Evolutionary conservation across 2,113 vertebrate species (phyloP).

Genomic region (Etheostoma spectabile): DNA sequence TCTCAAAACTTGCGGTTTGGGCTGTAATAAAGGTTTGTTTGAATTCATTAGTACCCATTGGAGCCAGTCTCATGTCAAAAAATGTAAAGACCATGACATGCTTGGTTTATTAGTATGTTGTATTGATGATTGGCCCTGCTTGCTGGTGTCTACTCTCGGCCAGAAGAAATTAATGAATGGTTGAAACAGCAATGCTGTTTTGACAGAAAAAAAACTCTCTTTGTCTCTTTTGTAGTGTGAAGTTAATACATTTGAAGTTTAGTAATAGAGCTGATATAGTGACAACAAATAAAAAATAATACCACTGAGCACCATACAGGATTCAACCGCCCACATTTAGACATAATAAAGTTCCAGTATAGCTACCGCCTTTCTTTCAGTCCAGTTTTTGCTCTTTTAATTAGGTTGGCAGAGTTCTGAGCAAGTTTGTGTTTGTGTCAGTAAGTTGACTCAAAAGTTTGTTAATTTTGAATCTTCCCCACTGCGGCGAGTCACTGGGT

Average conservation of each 20-base stretch:
- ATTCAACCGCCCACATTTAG: background rate
- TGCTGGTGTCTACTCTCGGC: conserved; percentile 7
- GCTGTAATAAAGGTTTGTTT: conserved; percentile 7
- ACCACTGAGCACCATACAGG: background rate
- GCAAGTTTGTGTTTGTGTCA: background rate
- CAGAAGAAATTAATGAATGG: conserved; percentile 34
- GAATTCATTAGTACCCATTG: background rate
- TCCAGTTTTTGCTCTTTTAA: conserved; percentile 22
- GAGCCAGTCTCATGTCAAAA: conserved; percentile 46
- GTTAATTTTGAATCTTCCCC: conserved; percentile 7
- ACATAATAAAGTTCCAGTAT: conserved; percentile 1
- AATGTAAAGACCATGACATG: conserved; percentile 42
- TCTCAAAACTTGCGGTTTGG: conserved; percentile 27
- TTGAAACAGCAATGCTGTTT: conserved; percentile 6
- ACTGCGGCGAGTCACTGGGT: conserved; percentile 13
- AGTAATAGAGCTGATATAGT: background rate
- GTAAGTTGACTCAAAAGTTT: background rate
- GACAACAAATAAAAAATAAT: background rate
- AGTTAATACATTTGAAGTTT: background rate
- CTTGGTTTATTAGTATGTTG: conserved; percentile 47
- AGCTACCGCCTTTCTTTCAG: background rate
- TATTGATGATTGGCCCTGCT: conserved; percentile 8
- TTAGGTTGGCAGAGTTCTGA: conserved; percentile 6
- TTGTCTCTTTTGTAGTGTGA: background rate
- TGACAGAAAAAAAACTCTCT: conserved; percentile 26